Base-by-base conservation (phyloP, 2,797 vertebrate species). In the Aphelocoma californica region DNA sequence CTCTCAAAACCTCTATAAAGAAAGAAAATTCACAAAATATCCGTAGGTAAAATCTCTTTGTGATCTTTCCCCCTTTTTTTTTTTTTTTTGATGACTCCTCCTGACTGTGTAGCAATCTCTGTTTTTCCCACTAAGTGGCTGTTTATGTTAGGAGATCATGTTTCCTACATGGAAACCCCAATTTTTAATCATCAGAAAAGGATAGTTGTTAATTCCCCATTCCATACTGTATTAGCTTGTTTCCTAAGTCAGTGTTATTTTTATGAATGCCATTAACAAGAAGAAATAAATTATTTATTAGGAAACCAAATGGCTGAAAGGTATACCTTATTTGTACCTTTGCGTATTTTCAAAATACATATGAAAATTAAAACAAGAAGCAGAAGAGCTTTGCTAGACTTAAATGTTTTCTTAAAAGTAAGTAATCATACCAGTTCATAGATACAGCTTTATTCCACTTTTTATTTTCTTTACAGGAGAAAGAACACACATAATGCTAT, bases 391-490 rank as follows among this genome's bases (percentile, higher is more conserved):
- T 86, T 69, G 9, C 8, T 56, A 57, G 13, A 72, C 12, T 75
- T 89, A 70, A 69, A 24, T 25, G 9, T 34, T 95, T 78, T 84
- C 23, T 81, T 58, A 78, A 21, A 92, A 79, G 53, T 64, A 84
- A 74, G 12, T 18, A 69, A 66, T 74, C 17, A 21, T 25, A 64
- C 57, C 16, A 45, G n/a, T 80, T 83, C 40, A 65, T 32, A 79
- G 14, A 32, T 48, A 21, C 1, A 58, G 14, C 21, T 47, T 74
- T 45, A 80, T 94, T 64, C 6, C 2, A 32, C 3, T 8, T 79
- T 42, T 19, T 56, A 26, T 90, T 48, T 79, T 57, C 18, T 48
- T 86, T 70, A 40, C 4, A 36, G 36, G 5, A 60, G 15, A 69
- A 34, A 74, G 9, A 56, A 7, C 5, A 61, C 2, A 20, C 12